These are phyloP conservation scores for Telmatochromis sp. DNA, from an alignment of 2,113 vertebrate genomes.

Conservation along the genomic window DNA sequence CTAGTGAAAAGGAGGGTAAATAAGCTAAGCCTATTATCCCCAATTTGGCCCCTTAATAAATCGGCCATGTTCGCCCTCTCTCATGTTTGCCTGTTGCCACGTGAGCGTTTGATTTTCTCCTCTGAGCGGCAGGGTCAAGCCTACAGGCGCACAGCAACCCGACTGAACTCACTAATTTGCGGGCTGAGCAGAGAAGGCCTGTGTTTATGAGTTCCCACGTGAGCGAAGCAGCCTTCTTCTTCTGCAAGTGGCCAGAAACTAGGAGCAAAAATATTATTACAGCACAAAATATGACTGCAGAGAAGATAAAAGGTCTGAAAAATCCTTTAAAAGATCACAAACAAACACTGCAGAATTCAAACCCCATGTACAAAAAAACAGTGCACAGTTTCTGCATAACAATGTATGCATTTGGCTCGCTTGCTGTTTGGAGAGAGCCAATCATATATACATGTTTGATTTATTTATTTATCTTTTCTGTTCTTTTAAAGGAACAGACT, in stretches of 20 bases:
- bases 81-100: conserved; percentile 25
- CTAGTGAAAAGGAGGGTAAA: conserved; percentile 36
- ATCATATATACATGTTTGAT: background rate
- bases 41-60: conserved; percentile 19
- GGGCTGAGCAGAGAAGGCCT: conserved; percentile 7
- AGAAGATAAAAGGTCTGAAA: background rate
- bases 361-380: background rate
- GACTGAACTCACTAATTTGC: conserved; percentile 31
- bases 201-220: conserved; percentile 26
- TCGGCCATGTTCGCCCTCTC: background rate
- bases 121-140: conserved; percentile 12
- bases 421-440: background rate
- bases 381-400: background rate
- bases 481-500: background rate
- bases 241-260: background rate
- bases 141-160: conserved; percentile 24
- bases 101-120: conserved; percentile 24
- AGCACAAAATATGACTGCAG: background rate
- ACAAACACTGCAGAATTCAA: background rate
- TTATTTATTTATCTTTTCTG: background rate
- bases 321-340: background rate
- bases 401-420: background rate
- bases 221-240: background rate
- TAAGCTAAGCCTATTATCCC: conserved; percentile 46
- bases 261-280: background rate